These are phyloP conservation scores for Leptinotarsa lineolata DNA, from an alignment of 1,140 invertebrate genomes.

Conservation along the genomic window DNA sequence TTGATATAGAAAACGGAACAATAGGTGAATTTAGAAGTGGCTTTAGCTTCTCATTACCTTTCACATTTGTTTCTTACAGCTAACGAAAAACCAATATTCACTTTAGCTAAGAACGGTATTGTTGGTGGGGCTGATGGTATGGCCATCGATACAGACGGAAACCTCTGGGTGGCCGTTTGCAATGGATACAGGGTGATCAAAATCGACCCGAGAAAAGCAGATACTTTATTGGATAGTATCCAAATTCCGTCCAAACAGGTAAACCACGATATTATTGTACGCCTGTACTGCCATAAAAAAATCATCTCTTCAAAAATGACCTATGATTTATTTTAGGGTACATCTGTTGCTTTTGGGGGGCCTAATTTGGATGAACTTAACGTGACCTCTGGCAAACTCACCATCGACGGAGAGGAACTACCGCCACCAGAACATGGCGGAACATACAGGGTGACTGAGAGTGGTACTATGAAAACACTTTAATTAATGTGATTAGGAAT, in stretches of 20 bases:
- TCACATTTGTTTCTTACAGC: constrained; percentile 29
- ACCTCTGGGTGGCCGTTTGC: constrained; percentile 68
- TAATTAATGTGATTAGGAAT: neutral
- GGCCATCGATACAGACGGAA: constrained; percentile 69
- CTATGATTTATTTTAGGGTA: constrained; percentile 60
- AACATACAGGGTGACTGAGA: constrained; percentile 35
- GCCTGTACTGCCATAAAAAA: neutral
- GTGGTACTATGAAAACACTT: constrained; percentile 25
- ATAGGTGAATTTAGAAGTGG: constrained; percentile 62
- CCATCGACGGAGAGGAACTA: constrained; percentile 38
- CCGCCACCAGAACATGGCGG: constrained; percentile 45
- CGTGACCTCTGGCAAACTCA: constrained; percentile 68
- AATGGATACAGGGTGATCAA: constrained; percentile 52
- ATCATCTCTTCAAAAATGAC: neutral
- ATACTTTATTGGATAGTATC: constrained; percentile 46
- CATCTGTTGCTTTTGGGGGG: constrained; percentile 81
- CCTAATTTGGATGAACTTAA: constrained; percentile 73
- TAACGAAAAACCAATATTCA: constrained; percentile 42
- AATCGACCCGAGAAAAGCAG: constrained; percentile 53
- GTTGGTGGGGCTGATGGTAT: constrained; percentile 67
- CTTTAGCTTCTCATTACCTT: constrained; percentile 13
- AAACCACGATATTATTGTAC: constrained; percentile 8
- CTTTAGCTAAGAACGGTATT: constrained; percentile 38
- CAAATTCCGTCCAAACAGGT: constrained; percentile 50
- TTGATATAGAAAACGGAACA: constrained; percentile 67